Evolutionary conservation across 2,113 vertebrate species (phyloP).

Genomic region (Phylloscopus trochiloides): DNA sequence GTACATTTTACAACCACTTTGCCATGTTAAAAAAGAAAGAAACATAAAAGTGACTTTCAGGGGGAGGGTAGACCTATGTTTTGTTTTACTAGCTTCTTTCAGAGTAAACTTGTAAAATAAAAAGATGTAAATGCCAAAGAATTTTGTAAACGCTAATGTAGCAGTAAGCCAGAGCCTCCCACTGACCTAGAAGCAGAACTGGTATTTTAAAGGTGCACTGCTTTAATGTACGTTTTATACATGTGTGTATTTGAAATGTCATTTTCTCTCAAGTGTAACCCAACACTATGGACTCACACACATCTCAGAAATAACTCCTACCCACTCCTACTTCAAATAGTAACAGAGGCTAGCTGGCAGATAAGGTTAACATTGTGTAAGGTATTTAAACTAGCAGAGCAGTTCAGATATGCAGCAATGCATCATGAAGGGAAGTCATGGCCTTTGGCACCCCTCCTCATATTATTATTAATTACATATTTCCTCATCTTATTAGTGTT

Average conservation of each 20-base stretch:
- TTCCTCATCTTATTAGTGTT: slow-evolving; percentile 34
- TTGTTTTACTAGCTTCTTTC: slow-evolving; percentile 64
- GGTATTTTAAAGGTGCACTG: slow-evolving; percentile 10
- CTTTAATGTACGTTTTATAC: not conserved
- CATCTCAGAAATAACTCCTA: not conserved
- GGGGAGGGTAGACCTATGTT: slow-evolving; percentile 30
- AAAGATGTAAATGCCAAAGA: slow-evolving; percentile 55
- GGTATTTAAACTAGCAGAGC: not conserved
- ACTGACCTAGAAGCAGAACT: not conserved
- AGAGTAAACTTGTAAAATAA: slow-evolving; percentile 65
- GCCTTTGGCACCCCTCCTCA: not conserved
- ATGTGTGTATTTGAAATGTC: not conserved
- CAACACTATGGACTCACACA: not conserved
- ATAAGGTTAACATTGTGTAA: slow-evolving; percentile 4
- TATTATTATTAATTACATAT: slow-evolving; percentile 7
- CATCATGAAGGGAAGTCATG: not conserved
- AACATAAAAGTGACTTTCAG: slow-evolving; percentile 61
- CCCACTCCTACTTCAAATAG: slow-evolving; percentile 4
- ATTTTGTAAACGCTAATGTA: slow-evolving; percentile 55
- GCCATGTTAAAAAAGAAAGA: slow-evolving; percentile 63
- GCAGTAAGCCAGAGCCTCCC: slow-evolving; percentile 35
- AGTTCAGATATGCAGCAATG: slow-evolving; percentile 5
- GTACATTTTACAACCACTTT: slow-evolving; percentile 63
- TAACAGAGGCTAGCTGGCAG: not conserved
- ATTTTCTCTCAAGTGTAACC: slow-evolving; percentile 25